phyloP scores from a whole-genome alignment of 2,888 invertebrate species.

The Altica lythri region DNA sequence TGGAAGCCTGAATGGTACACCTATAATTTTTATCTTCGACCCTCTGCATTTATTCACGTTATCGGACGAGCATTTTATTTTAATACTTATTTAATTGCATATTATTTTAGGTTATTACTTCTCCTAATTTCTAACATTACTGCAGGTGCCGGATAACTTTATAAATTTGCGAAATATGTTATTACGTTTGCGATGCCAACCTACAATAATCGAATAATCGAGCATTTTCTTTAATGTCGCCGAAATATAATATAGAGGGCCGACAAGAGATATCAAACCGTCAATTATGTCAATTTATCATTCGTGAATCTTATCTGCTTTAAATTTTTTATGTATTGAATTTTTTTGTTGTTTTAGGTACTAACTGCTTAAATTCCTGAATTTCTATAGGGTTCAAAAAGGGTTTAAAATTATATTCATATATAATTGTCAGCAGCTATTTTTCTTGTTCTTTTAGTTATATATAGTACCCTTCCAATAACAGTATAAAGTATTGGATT shows the following conservation, averaged over 20 bases:
- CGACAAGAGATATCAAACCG: constrained; percentile 9
- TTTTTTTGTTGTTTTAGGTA: too few species aligned
- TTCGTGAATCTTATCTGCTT: constrained; percentile 8
- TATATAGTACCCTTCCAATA: too few species aligned
- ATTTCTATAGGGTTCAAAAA: too few species aligned
- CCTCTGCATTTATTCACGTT: constrained; percentile 30
- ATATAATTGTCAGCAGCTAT: too few species aligned
- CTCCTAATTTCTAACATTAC: constrained; percentile 39
- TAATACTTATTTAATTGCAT: constrained; percentile 40
- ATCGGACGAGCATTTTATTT: constrained; percentile 35
- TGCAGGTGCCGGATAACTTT: constrained; percentile 40
- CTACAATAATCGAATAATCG: constrained; percentile 36
- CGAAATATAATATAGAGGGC: constrained; percentile 21
- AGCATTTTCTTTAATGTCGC: constrained; percentile 32
- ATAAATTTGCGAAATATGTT: constrained; percentile 37
- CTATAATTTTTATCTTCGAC: constrained; percentile 30
- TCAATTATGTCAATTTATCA: constrained; percentile 10
- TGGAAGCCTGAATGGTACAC: constrained; percentile 19
- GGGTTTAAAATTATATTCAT: too few species aligned
- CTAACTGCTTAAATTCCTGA: too few species aligned
- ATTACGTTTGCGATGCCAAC: constrained; percentile 34
- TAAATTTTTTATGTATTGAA: too few species aligned
- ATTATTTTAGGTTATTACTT: constrained; percentile 37
- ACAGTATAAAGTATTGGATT: too few species aligned
- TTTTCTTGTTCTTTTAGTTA: too few species aligned